Evolutionary conservation across 1,140 invertebrate genomes (phyloP).

Genomic region (Spodoptera frugiperda): DNA sequence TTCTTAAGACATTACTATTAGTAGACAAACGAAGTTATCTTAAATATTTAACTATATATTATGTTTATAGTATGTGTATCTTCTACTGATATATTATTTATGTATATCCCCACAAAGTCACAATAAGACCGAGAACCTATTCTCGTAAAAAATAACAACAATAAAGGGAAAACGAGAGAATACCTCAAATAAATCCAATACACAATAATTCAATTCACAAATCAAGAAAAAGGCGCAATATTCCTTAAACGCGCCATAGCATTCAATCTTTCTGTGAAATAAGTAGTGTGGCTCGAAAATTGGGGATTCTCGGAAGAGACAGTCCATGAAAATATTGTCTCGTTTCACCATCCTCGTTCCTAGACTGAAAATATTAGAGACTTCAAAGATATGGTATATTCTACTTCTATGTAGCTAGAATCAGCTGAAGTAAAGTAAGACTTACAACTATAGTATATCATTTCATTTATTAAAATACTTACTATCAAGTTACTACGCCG

Average conservation of each 20-base stretch:
- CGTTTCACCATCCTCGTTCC: too few species aligned
- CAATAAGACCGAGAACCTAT: too few species aligned
- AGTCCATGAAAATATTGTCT: too few species aligned
- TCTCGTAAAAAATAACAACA: slow-evolving; percentile 46
- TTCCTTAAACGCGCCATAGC: slow-evolving; percentile 45
- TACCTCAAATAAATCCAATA: slow-evolving; percentile 54
- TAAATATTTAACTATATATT: too few species aligned
- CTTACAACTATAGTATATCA: too few species aligned
- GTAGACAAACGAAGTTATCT: too few species aligned
- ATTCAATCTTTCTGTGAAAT: slow-evolving; percentile 53
- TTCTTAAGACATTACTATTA: too few species aligned
- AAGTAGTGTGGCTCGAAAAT: slow-evolving; percentile 22
- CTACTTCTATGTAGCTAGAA: too few species aligned
- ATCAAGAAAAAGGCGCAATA: slow-evolving; percentile 66
- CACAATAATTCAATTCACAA: slow-evolving; percentile 67
- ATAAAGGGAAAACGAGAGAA: slow-evolving; percentile 58
- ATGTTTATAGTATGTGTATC: not conserved
- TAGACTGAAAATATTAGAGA: too few species aligned
- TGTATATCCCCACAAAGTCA: slow-evolving; percentile 4
- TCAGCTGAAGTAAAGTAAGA: too few species aligned
- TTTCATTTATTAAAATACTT: not conserved
- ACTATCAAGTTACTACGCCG: not conserved
- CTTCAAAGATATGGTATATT: too few species aligned
- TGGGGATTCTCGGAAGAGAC: not conserved
- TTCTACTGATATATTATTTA: not conserved